Conservation (phyloP, 1,140 invertebrate species). For the Saccostrea cuccullata region DNA sequence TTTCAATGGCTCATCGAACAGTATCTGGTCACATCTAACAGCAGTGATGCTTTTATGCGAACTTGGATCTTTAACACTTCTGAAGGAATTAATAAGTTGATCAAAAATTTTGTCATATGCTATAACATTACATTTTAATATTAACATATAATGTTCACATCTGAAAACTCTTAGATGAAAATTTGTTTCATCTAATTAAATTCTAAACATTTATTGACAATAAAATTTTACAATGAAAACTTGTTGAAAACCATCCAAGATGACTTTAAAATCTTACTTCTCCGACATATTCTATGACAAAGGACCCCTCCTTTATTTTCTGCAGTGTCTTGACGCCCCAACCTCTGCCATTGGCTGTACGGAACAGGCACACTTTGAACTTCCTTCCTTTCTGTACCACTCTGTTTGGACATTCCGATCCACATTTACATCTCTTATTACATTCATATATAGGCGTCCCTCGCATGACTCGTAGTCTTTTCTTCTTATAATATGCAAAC, state of each 20-base stretch:
- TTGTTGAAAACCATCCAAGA: neutral
- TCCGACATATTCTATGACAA: conserved; percentile 94
- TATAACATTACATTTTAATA: too few species aligned
- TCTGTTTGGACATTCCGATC: conserved; percentile 87
- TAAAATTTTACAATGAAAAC: too few species aligned
- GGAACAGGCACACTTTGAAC: conserved; percentile 89
- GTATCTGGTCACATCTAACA: too few species aligned
- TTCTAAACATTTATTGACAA: too few species aligned
- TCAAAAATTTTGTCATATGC: too few species aligned
- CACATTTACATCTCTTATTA: conserved; percentile 91
- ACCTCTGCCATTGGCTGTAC: conserved; percentile 91
- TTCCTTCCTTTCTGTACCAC: conserved; percentile 91
- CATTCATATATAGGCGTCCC: conserved; percentile 96
- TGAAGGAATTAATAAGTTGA: too few species aligned
- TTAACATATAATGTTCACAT: too few species aligned
- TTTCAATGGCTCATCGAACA: too few species aligned
- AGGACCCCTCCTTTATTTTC: conserved; percentile 86
- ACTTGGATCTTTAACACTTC: too few species aligned
- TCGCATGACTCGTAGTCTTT: conserved; percentile 66
- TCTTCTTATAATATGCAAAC: conserved; percentile 86
- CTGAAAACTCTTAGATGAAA: too few species aligned
- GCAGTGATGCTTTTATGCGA: too few species aligned
- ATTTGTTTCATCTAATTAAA: too few species aligned
- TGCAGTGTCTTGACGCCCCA: conserved; percentile 94
- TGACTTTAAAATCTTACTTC: conserved; percentile 80